Base-by-base conservation (phyloP, 2,113 vertebrate genomes). In the Naja naja region DNA sequence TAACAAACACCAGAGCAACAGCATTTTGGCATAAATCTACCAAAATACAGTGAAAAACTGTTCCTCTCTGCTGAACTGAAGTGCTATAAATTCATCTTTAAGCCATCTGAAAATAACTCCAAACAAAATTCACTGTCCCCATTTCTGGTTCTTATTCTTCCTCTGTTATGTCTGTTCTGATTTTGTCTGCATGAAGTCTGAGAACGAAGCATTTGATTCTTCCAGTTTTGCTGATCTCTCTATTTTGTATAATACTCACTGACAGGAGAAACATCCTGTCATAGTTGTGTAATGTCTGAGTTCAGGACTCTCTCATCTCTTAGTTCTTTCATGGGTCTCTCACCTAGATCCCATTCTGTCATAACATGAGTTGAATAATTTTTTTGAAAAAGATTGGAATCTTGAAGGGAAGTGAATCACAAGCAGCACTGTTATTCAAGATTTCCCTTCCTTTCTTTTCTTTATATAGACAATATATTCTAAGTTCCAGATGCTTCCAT, bases 21-120 rank as follows among this genome's bases (percentile, higher is more conserved):
- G 7, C 34, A 56, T 52, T 0, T 14, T 4, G 87, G 54, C 56
- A n/a, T 8, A 0, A 30, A 20, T 39, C 6, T 49, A 14, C 7
- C 91, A 47, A 52, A 56, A 91, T 64, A 52, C 74, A 60, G 87
- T 52, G 34, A 5, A 9, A 10, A 88, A 56, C 5, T 39, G n/a
- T 81, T 74, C 30, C n/a, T 12, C 64, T 34, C 69, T 74, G 3
- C 7, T 81, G n/a, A 74, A 74, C n/a, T 39, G 74, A 81, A 81
- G 74, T 22, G 18, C 74, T 39, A 81, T 39, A 39, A 81, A 22
- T 8, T 39, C 74, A 81, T 20, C 34, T 39, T 81, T 81, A 34
- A 20, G 74, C 34, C 18, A 81, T 20, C 34, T 81, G n/a, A 81
- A 81, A 81, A 81, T 81, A 39, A 39, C 16, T 81, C 18, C 18